phyloP scores from a whole-genome alignment of 2,113 vertebrate genomes.

The Choloepus hoffmanni region DNA sequence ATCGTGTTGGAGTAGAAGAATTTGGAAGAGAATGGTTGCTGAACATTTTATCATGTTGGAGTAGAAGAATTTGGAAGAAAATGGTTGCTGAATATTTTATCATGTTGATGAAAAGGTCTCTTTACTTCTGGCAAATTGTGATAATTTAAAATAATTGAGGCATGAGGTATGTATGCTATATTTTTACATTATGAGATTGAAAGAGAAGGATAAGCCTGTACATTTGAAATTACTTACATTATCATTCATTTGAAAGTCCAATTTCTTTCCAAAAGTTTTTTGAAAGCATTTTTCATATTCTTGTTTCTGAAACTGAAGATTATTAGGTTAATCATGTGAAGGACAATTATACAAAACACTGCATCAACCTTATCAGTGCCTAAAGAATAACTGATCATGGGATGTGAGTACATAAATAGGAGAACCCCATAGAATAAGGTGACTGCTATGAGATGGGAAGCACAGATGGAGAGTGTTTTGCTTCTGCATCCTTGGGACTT shows the following conservation, averaged over 20 bases:
- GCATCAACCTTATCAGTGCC: slow-evolving; percentile 58
- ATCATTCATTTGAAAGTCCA: background rate
- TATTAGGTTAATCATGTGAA: slow-evolving; percentile 83
- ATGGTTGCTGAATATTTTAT: background rate
- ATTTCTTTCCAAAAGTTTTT: slow-evolving; percentile 30
- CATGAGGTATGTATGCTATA: rapidly evolving
- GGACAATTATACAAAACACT: slow-evolving; percentile 81
- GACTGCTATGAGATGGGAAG: slow-evolving; percentile 78
- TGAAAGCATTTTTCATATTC: slow-evolving; percentile 80
- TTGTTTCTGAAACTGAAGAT: slow-evolving; percentile 83
- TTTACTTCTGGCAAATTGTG: background rate
- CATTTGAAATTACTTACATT: background rate
- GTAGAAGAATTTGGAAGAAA: background rate
- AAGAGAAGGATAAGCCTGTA: background rate
- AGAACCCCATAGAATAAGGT: slow-evolving; percentile 76
- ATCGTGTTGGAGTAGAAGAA: no score
- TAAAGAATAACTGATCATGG: slow-evolving; percentile 65
- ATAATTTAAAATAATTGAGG: background rate
- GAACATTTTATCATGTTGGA: no score
- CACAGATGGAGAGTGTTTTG: slow-evolving; percentile 78
- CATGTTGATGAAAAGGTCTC: background rate
- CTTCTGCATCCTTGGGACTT: background rate
- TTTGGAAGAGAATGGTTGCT: background rate
- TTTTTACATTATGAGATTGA: background rate
- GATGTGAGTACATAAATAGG: slow-evolving; percentile 81